Conservation (phyloP, 2,113 vertebrate genomes). For the Chionomys nivalis region DNA sequence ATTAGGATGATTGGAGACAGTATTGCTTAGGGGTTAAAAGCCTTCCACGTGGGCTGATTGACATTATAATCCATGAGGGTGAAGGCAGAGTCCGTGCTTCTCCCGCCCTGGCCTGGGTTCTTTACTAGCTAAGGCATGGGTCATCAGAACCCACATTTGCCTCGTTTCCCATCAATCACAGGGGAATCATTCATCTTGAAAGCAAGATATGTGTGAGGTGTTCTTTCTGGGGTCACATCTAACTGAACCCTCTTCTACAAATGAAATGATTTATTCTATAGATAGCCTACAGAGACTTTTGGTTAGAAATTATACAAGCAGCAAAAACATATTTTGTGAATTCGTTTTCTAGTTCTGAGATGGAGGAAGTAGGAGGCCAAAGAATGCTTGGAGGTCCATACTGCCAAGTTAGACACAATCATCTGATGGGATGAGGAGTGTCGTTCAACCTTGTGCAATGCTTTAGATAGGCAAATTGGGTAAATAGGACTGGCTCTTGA, state of each 20-base stretch:
- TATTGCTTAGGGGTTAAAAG: constrained; percentile 91
- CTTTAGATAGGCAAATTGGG: neutral
- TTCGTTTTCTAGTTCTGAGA: constrained; percentile 89
- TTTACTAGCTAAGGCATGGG: constrained; percentile 83
- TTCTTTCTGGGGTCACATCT: constrained; percentile 80
- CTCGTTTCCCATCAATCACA: constrained; percentile 94
- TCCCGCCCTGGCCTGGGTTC: constrained; percentile 87
- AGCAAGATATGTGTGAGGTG: constrained; percentile 83
- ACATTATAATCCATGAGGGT: constrained; percentile 90
- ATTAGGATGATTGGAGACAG: constrained; percentile 87
- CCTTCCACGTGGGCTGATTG: constrained; percentile 83
- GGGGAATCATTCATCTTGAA: constrained; percentile 94
- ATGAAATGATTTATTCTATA: constrained; percentile 89
- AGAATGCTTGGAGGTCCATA: constrained; percentile 95
- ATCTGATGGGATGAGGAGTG: constrained; percentile 91
- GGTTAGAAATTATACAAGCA: constrained; percentile 91
- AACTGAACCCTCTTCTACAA: constrained; percentile 87
- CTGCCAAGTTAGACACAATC: constrained; percentile 91
- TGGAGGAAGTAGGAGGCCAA: constrained; percentile 88
- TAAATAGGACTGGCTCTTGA: neutral
- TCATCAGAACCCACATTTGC: constrained; percentile 90
- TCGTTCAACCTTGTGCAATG: neutral
- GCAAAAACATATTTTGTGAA: constrained; percentile 91
- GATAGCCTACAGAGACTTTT: constrained; percentile 91
- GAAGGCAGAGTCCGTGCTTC: constrained; percentile 91